Evolutionary conservation across 2,113 vertebrate genomes (phyloP).

Genomic region (Pavo muticus): DNA sequence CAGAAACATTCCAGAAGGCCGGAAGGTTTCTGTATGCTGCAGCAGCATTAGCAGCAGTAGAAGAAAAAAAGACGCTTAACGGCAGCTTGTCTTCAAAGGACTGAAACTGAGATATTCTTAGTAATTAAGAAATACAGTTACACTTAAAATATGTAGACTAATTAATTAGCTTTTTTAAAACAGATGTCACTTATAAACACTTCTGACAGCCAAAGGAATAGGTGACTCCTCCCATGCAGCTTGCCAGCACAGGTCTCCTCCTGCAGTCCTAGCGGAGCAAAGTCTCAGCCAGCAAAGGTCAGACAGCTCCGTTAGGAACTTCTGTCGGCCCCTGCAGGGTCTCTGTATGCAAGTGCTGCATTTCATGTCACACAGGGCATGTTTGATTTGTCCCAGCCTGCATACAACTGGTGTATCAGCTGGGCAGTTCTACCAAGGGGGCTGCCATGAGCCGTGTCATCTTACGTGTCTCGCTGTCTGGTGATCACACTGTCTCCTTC

Average conservation of each 20-base stretch:
- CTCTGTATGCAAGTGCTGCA: not conserved
- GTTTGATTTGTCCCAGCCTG: slow-evolving; percentile 66
- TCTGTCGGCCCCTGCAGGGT: fast-evolving
- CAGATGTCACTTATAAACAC: not conserved
- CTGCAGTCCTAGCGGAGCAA: not conserved
- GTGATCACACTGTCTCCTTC: slow-evolving; percentile 56
- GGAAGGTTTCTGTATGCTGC: not conserved
- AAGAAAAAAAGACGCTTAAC: not conserved
- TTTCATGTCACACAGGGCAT: not conserved
- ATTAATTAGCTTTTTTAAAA: slow-evolving; percentile 38
- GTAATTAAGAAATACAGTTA: slow-evolving; percentile 27
- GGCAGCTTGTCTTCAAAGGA: not conserved
- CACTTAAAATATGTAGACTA: not conserved
- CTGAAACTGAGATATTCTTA: slow-evolving; percentile 14
- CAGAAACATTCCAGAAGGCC: not conserved
- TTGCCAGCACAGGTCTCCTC: not conserved
- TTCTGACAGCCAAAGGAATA: not conserved
- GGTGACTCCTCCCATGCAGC: not conserved
- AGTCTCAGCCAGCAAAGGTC: not conserved
- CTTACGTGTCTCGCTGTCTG: slow-evolving; percentile 39
- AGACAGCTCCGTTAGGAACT: not conserved
- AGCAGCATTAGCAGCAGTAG: not conserved
- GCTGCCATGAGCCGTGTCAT: not conserved
- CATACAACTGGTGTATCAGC: not conserved
- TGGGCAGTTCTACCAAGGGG: slow-evolving; percentile 7